Evolutionary conservation across 1,140 invertebrate genomes (phyloP), one percentile per base, ranked within the genome.

Genomic region (Oppia nitens): DNA sequence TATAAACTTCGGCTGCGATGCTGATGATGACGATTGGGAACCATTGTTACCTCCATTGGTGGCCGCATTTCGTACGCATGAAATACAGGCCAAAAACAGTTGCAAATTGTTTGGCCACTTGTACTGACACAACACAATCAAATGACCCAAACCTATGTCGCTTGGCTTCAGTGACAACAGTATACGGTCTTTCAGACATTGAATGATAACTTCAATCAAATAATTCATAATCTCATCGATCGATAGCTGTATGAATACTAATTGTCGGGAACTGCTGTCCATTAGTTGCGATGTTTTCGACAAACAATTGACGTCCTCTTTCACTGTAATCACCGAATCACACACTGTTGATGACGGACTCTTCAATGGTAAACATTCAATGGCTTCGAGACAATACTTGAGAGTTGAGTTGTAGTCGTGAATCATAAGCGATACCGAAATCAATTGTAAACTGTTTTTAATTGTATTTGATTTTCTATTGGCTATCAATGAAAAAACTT

Each of bases 1-100:
- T n/a, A 65, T 64, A 45, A 47, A 27, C 24, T 63, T 56, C 27
- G 65, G 57, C 12, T 48, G 55, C 2, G 62, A 61, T 11, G 57
- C 52, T 32, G 51, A 40, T 17, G 32, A 6, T 6, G 6, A 17
- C 6, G 17, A 6, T 17, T 40, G 6, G 6, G 6, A 6, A 9
- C 32, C 32, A 40, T 40, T 40, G n/a, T n/a, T n/a, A n/a, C n/a
- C n/a, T n/a, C n/a, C n/a, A n/a, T n/a, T n/a, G n/a, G n/a, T n/a
- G n/a, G n/a, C n/a, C n/a, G n/a, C n/a, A n/a, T n/a, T n/a, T 9
- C 32, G 32, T 40, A 40, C 17, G 17, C 32, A 40, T 40, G 32
- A 40, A 6, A 40, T 40, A 40, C 32, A 40, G 6, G 32, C 17
- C 2, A 29, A 20, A 25, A 62, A 63, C 23, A 58, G 27, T 9